Conservation (phyloP, 2,888 invertebrate genomes). For the Eledona agricola region DNA sequence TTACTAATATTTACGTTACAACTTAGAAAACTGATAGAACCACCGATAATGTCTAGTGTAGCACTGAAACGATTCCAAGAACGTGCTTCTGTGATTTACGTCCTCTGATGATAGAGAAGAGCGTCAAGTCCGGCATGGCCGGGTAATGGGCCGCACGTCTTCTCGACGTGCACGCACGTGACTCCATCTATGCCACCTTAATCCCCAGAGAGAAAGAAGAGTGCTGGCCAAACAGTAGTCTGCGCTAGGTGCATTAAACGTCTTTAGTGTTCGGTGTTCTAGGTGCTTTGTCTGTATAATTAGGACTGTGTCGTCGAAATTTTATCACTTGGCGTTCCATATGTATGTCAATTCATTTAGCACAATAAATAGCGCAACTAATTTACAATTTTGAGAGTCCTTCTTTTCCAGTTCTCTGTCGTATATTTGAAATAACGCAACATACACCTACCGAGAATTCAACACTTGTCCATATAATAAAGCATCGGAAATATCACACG, state of each 20-base stretch:
- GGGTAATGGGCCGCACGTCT: conserved; percentile 39
- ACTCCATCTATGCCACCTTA: conserved; percentile 31
- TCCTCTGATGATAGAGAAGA: conserved; percentile 35
- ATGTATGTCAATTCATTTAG: too few species aligned
- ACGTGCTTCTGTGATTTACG: conserved; percentile 41
- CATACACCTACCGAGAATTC: conserved; percentile 12
- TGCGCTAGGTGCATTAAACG: conserved; percentile 37
- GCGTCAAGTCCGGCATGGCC: conserved; percentile 34
- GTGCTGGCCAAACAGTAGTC: conserved; percentile 37
- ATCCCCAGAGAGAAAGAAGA: conserved; percentile 18
- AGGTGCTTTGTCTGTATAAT: conserved; percentile 39
- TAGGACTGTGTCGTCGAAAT: too few species aligned
- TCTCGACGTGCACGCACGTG: conserved; percentile 35
- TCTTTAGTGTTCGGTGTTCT: conserved; percentile 31
- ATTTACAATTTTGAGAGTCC: too few species aligned
- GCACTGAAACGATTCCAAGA: conserved; percentile 38
- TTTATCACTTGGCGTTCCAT: conserved; percentile 34
- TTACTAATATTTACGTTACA: too few species aligned
- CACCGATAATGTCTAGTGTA: conserved; percentile 35
- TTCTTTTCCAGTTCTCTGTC: too few species aligned
- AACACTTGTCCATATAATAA: conserved; percentile 23
- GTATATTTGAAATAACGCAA: conserved; percentile 16
- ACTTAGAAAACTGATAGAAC: conserved; percentile 34
- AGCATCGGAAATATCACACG: conserved; percentile 16
- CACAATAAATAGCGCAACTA: too few species aligned